phyloP scores from a whole-genome alignment of 2,888 invertebrate genomes.

The Dicroscelio sp. region DNA sequence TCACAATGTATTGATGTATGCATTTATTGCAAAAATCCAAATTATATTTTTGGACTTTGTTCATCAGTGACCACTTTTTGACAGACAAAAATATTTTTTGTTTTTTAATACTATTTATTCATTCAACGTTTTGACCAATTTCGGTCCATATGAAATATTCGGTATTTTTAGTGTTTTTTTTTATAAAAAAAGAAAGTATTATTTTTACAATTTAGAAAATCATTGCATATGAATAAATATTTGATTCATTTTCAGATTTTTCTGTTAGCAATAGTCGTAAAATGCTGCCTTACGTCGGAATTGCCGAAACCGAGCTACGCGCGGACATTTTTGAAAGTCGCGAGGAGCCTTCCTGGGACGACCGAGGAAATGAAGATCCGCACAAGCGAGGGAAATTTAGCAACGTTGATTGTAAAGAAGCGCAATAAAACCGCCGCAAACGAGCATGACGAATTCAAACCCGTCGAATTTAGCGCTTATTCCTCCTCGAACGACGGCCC shows the following conservation, averaged over 20 bases:
- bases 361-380: conserved; percentile 95
- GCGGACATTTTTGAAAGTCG: conserved; percentile 95
- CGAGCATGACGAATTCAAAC: conserved; percentile 16
- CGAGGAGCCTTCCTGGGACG: conserved; percentile 95
- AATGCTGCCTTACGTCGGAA: conserved; percentile 74
- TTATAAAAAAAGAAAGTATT: neutral
- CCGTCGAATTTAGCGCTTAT: neutral
- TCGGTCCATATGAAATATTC: no score
- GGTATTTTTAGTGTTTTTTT: no score
- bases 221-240: no score
- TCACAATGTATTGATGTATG: no score
- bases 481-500: neutral
- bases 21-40: no score
- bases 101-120: no score
- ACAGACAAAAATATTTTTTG: no score
- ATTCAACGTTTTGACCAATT: no score
- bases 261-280: conserved; percentile 18
- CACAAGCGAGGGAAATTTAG: conserved; percentile 95
- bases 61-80: no score
- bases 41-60: no score
- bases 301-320: conserved; percentile 92
- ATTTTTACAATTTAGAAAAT: no score
- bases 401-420: conserved; percentile 95
- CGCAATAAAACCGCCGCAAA: conserved; percentile 91
- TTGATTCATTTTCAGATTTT: conserved; percentile 68